These are phyloP conservation scores for Anhinga rufa DNA, from an alignment of 2,113 vertebrate genomes.

Conservation along the genomic window DNA sequence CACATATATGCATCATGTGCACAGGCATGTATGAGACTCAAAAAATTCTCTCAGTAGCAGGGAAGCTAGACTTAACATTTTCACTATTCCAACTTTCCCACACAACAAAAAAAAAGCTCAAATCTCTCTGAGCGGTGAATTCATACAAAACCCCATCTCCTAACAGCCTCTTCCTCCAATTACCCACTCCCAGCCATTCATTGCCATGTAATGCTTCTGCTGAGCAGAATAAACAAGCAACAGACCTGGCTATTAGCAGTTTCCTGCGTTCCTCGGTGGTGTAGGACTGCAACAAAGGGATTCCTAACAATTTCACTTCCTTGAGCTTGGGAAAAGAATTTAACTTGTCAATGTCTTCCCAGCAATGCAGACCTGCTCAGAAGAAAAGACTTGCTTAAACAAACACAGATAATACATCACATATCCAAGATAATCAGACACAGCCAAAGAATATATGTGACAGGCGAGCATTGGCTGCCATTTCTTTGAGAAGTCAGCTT, in stretches of 20 bases:
- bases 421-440: background rate
- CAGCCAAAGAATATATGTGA: background rate
- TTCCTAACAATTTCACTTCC: conserved; percentile 89
- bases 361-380: conserved; percentile 84
- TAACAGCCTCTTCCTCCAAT: background rate
- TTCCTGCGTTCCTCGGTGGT: conserved; percentile 87
- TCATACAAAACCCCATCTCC: background rate
- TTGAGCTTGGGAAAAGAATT: conserved; percentile 92
- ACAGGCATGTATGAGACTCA: background rate
- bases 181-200: background rate
- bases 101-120: background rate
- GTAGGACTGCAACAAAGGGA: conserved; percentile 90
- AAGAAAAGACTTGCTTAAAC: conserved; percentile 46
- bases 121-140: background rate
- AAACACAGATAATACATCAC: background rate
- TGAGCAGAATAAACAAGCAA: background rate
- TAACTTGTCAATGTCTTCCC: conserved; percentile 93
- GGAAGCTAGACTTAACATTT: background rate
- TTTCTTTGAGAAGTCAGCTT: background rate
- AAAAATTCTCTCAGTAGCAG: background rate
- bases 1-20: fast-evolving
- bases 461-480: background rate
- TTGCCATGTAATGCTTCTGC: background rate
- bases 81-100: background rate
- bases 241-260: conserved; percentile 86